Evolutionary conservation across 2,888 invertebrate genomes (phyloP), one percentile per base, ranked within the genome.

Genomic region (Lasioglossum morio): DNA sequence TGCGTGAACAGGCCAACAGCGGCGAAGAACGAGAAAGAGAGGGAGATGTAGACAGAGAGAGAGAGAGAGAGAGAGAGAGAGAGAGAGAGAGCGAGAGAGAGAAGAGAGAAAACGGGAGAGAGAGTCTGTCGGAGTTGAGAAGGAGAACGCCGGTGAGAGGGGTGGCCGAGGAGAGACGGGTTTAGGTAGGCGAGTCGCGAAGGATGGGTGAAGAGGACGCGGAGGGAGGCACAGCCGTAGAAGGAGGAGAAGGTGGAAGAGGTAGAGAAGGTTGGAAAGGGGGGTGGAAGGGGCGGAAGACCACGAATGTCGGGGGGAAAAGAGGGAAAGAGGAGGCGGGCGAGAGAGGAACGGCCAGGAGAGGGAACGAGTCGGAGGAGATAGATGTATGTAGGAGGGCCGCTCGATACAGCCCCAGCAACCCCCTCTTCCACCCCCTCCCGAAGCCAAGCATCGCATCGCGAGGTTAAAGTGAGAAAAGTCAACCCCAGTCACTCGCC

Each of bases 391-490:
- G 94, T 95, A 94, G 94, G 95, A 95, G 94, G 95, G 94, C 94
- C 95, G 95, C 95, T 95, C 94, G 95, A 95, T 95, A 95, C 95
- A 95, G 95, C 95, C 93, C 95, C 95, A 95, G 95, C 95, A 94
- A 92, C 92, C 92, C 93, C 93, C 93, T 94, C 92, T 92, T 91
- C 92, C 90, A 90, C 92, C 93, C 92, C 88, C 89, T 87, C 85
- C 92, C 92, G 92, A 94, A 94, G 93, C 94, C 94, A 94, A 94
- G 94, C 95, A 94, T 94, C 94, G 94, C 94, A 94, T 94, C 94
- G 94, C 93, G 93, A 94, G 94, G 94, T 95, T 95, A 94, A 94
- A 94, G 95, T 94, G 95, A 94, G 95, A 95, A 95, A 95, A 95
- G 94, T 94, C 95, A 94, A 94, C 94, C 94, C 93, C 93, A 94